Conservation (phyloP, 2,797 vertebrate species). For the Lycodopsis pacificus region DNA sequence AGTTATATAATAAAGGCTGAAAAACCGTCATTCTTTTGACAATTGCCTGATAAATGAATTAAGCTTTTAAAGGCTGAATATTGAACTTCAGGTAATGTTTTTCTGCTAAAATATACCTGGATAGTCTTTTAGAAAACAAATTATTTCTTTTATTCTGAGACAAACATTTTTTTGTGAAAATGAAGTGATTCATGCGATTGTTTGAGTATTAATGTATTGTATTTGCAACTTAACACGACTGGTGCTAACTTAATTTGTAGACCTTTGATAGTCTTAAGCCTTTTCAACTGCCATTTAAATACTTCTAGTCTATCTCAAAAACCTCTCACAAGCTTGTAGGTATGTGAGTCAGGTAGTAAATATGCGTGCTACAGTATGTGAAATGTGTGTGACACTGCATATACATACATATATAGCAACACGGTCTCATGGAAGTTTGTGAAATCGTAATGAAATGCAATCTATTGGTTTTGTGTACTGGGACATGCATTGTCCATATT, state of each 20-base stretch:
- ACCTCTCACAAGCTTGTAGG: slow-evolving; percentile 32
- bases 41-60: not conserved
- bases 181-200: slow-evolving; percentile 25
- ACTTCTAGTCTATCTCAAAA: slow-evolving; percentile 39
- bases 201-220: slow-evolving; percentile 39
- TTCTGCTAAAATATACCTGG: slow-evolving; percentile 29
- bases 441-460: not conserved
- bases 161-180: slow-evolving; percentile 29
- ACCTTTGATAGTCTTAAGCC: slow-evolving; percentile 54
- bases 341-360: slow-evolving; percentile 46
- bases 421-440: not conserved
- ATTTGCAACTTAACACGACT: slow-evolving; percentile 64
- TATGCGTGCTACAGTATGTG: slow-evolving; percentile 50
- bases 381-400: slow-evolving; percentile 60
- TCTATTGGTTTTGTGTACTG: not conserved
- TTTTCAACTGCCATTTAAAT: slow-evolving; percentile 56
- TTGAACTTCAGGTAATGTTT: slow-evolving; percentile 27
- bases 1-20: not conserved
- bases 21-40: slow-evolving; percentile 2
- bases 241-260: slow-evolving; percentile 76
- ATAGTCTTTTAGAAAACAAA: slow-evolving; percentile 32
- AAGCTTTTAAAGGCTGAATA: slow-evolving; percentile 25
- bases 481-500: not conserved
- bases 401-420: slow-evolving; percentile 16
- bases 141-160: slow-evolving; percentile 16